Percentiles rank a stretch among this genome's conserved stretches.
Conservation (phyloP, 2,888 invertebrate genomes). For the Netelia melanura region DNA sequence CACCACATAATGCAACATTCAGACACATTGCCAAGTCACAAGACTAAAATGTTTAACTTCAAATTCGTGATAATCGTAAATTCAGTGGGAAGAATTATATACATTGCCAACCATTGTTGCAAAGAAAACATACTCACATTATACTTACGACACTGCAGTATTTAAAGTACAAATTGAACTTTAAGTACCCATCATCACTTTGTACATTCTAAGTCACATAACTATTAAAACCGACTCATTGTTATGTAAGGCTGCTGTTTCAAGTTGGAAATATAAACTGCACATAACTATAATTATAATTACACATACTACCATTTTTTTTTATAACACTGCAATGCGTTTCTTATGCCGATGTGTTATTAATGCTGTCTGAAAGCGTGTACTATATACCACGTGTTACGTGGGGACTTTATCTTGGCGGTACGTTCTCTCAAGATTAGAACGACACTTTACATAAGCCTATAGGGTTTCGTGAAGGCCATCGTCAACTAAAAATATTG, state of each 20-base stretch:
- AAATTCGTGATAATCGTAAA: no score
- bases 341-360: not conserved
- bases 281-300: not conserved
- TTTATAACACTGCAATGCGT: slow-evolving; percentile 18
- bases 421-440: not conserved
- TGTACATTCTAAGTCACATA: no score
- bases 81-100: no score
- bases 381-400: slow-evolving; percentile 40
- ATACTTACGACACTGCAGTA: no score
- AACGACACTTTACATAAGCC: not conserved
- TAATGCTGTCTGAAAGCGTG: not conserved
- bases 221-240: no score
- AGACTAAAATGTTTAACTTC: no score
- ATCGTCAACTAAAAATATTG: not conserved
- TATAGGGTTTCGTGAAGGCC: not conserved
- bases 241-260: not conserved
- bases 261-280: not conserved
- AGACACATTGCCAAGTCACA: no score
- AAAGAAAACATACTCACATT: no score
- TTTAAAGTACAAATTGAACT: no score
- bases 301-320: not conserved
- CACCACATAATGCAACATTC: no score
- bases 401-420: not conserved
- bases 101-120: no score
- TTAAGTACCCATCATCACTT: no score